These are phyloP conservation scores for Oscheius onirici DNA, from an alignment of 2,888 invertebrate genomes.

Conservation along the genomic window DNA sequence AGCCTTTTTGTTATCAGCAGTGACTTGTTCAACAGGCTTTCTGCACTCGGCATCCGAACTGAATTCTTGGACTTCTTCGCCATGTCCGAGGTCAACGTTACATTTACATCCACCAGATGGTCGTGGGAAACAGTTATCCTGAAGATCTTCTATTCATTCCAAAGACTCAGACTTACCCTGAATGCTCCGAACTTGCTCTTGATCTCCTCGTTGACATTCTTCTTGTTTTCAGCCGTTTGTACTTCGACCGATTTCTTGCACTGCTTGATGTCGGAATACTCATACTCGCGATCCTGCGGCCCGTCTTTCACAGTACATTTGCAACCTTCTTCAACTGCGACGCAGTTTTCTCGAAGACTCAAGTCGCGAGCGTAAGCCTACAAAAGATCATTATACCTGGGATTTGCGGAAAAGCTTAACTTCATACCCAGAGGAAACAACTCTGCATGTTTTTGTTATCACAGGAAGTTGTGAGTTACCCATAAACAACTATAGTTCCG, in stretches of 20 bases:
- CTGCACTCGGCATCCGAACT: constrained; percentile 50
- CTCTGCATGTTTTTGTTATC: neutral
- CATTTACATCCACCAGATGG: constrained; percentile 63
- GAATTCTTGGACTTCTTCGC: constrained; percentile 53
- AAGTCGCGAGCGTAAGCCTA: constrained; percentile 12
- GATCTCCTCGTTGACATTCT: constrained; percentile 51
- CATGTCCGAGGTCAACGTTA: constrained; percentile 58
- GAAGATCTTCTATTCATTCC: neutral
- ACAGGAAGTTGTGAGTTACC: too few relatives aligned
- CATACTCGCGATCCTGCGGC: constrained; percentile 46
- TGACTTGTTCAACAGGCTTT: constrained; percentile 51
- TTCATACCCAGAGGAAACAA: neutral
- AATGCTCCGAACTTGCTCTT: constrained; percentile 58
- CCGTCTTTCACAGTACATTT: constrained; percentile 59
- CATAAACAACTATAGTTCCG: too few relatives aligned
- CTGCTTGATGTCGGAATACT: constrained; percentile 47
- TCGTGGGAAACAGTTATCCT: constrained; percentile 62
- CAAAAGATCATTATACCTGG: neutral
- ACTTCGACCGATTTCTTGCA: constrained; percentile 62
- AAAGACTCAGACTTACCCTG: constrained; percentile 39
- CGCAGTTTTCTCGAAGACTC: constrained; percentile 17
- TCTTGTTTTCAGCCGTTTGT: constrained; percentile 55
- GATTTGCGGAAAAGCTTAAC: neutral
- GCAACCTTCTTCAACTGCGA: constrained; percentile 41
- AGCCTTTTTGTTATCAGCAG: constrained; percentile 66